Percentiles rank a stretch among this genome's conserved stretches.
These are phyloP conservation scores for Noctua janthina DNA, from an alignment of 2,888 invertebrate species.

Conservation along the genomic window DNA sequence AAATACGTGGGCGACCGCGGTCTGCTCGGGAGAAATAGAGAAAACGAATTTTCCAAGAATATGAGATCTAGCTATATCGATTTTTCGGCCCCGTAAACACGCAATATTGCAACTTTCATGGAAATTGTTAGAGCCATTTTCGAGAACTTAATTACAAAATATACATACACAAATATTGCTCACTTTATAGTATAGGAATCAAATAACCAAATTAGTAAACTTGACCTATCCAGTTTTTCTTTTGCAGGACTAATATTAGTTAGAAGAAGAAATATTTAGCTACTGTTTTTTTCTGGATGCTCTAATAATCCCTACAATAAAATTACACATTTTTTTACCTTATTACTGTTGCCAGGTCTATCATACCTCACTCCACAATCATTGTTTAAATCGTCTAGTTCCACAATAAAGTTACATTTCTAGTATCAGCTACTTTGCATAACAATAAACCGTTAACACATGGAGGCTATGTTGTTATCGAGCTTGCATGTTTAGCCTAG, in stretches of 20 bases:
- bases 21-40: too few relatives aligned
- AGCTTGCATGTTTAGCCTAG: slow-evolving; percentile 15
- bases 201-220: not conserved
- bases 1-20: too few relatives aligned
- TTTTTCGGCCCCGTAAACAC: too few relatives aligned
- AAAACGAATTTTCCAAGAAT: too few relatives aligned
- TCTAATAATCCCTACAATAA: not conserved
- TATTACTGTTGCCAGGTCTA: not conserved
- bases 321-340: not conserved
- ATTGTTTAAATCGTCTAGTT: not conserved
- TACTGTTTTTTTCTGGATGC: not conserved
- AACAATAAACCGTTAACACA: slow-evolving; percentile 21
- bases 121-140: too few relatives aligned
- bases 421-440: slow-evolving; percentile 27
- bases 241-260: not conserved
- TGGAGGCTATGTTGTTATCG: not conserved
- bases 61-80: too few relatives aligned
- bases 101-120: too few relatives aligned
- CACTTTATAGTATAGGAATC: not conserved
- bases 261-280: not conserved
- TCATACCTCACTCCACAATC: not conserved
- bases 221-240: not conserved
- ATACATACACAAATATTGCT: too few relatives aligned
- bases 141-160: too few relatives aligned
- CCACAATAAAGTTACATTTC: slow-evolving; percentile 2